Base-by-base conservation (phyloP, 92 coral and sea anemone genomes). In the Plumapathes pennacea region DNA sequence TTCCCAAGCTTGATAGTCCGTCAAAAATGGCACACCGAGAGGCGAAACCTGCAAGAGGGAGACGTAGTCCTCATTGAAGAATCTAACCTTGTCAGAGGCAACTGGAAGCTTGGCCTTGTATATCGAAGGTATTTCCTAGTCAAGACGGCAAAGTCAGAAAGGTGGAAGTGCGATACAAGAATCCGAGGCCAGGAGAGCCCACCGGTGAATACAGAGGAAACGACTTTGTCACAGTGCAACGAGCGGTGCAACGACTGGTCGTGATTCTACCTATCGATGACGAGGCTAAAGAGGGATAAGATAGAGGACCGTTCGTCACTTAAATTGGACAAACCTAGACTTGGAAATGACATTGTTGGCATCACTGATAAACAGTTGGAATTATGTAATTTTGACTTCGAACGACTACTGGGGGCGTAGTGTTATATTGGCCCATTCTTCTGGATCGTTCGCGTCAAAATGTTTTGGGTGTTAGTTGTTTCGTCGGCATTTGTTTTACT, bases 131-230 rank as follows among this genome's bases (percentile, higher is more conserved):
- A 27, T 39, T 43, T 39, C 63, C 73, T 4, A 62, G 74, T 25
- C 34, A 31, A 20, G 64, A 67, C 9, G 64, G 74, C 2, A 67
- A 56, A 45, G 74, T 67, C 9, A 25, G 74, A 28, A 38, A 40
- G 13, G 74, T 67, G 13, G 52, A 67, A 54, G 52, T 67, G 11
- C 70, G 48, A 25, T 71, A 62, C 55, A 56, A 60, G 48, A 60
- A 60, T 29, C 54, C 54, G 34, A 60, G 29, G 48, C 46, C 24
- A 3, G 54, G 67, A 32, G 67, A 60, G 31, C 34, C 37, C 21
- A 12, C 43, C 54, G 20, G 9, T 25, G 13, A 46, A 2, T 62
- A 46, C 46, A 32, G 46, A 20, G 51, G 66, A 38, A 31, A 34
- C 13, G 61, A 34, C 43, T 54, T 30, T 10, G 26, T 61, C 12